Evolutionary conservation across 2,888 invertebrate species (phyloP).

Genomic region (Cyaniris semiargus): DNA sequence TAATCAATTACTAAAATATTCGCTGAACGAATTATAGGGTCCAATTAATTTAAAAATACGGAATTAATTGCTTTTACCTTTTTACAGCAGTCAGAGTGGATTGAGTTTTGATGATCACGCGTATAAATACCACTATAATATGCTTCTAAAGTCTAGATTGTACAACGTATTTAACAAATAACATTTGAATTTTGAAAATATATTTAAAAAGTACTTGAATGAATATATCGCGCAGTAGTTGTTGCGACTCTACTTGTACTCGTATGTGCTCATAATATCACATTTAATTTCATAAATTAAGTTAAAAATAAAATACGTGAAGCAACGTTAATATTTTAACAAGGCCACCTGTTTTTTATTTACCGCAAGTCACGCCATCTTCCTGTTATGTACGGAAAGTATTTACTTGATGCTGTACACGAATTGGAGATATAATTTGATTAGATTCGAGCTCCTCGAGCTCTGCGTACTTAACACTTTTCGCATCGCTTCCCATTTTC

Average conservation of each 20-base stretch:
- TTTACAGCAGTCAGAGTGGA: no score
- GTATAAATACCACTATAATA: no score
- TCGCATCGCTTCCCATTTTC: background rate
- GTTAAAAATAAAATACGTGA: background rate
- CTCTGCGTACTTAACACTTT: background rate
- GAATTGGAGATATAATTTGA: background rate
- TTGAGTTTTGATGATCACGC: no score
- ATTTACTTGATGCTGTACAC: constrained; percentile 5
- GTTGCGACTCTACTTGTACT: no score
- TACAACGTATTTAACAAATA: no score
- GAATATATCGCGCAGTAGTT: no score
- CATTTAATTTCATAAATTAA: background rate
- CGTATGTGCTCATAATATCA: background rate
- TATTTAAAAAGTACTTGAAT: no score
- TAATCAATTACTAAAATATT: background rate
- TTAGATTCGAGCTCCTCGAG: background rate
- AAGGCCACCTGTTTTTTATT: constrained; percentile 16
- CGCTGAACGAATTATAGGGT: background rate
- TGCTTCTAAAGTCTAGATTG: no score
- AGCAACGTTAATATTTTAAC: background rate
- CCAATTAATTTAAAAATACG: background rate
- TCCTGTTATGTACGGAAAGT: background rate
- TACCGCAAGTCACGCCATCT: background rate
- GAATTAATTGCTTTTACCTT: background rate
- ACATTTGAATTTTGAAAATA: no score